Conservation (phyloP, 2,888 invertebrate species). For the Arenicola marina region DNA sequence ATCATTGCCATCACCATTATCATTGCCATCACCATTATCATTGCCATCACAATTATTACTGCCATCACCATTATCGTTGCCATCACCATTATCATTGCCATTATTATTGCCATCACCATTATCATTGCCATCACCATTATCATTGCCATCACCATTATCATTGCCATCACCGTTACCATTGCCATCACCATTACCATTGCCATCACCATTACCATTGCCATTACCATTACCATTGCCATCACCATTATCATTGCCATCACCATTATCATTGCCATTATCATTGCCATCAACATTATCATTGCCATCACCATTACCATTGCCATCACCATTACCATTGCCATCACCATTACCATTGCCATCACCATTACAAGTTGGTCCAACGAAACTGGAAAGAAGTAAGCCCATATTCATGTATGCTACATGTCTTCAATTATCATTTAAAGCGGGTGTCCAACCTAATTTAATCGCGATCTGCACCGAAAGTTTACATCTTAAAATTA, state of each 20-base stretch:
- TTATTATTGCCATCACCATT: background rate
- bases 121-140: background rate
- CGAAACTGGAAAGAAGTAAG: no score
- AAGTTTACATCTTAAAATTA: no score
- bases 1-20: slow-evolving; percentile 2
- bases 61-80: background rate
- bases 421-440: no score
- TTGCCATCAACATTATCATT: background rate
- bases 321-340: no score
- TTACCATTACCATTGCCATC: background rate
- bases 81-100: background rate
- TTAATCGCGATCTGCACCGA: no score
- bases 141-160: background rate
- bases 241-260: background rate
- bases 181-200: background rate
- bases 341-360: no score
- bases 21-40: background rate
- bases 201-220: background rate
- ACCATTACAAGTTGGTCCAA: no score
- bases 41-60: background rate
- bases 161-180: background rate
- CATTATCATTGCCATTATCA: background rate
- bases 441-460: no score
- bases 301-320: background rate
- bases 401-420: no score